These are phyloP conservation scores for Sporophila hypoxantha DNA, from an alignment of 2,113 vertebrate genomes.

Conservation along the genomic window DNA sequence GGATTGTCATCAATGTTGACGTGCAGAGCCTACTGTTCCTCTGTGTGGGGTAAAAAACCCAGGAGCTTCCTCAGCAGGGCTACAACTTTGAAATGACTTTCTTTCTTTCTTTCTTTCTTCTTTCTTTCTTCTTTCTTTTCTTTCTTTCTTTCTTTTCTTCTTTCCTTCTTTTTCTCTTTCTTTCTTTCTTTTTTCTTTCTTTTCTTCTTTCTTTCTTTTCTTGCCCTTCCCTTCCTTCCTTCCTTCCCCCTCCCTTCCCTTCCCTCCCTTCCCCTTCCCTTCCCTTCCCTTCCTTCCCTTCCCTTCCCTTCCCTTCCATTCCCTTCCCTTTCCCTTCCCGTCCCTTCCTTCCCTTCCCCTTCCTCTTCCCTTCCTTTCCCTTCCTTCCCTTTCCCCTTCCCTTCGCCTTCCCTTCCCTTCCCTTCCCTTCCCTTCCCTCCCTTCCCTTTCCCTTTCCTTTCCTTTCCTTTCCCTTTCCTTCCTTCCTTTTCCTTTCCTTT, in stretches of 20 bases:
- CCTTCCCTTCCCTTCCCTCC: too few species aligned
- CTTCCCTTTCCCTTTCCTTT: too few species aligned
- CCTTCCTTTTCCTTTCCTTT: not conserved
- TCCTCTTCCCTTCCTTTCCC: not conserved
- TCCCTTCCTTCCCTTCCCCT: not conserved
- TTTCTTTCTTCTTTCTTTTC: not conserved
- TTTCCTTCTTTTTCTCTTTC: not conserved
- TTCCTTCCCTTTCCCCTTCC: too few species aligned
- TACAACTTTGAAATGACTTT: not conserved
- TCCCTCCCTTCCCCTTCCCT: too few species aligned
- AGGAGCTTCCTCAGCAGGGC: not conserved
- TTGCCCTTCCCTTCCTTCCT: not conserved
- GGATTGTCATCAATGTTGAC: not conserved
- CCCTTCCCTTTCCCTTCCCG: not conserved
- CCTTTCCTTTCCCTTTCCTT: not conserved
- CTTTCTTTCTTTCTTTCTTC: not conserved
- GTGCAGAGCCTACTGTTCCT: not conserved
- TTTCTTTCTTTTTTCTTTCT: not conserved
- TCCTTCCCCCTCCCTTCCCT: not conserved
- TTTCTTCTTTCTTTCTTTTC: not conserved
- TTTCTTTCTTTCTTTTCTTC: not conserved
- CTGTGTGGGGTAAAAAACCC: not conserved
- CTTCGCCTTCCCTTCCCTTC: not conserved
- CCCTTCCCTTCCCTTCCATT: too few species aligned
- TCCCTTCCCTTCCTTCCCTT: not conserved